A percentile compares a stretch with the other conserved stretches of the same genome.
Evolutionary conservation across 2,113 vertebrate species (phyloP).

Genomic region (Lasiurus cinereus): DNA sequence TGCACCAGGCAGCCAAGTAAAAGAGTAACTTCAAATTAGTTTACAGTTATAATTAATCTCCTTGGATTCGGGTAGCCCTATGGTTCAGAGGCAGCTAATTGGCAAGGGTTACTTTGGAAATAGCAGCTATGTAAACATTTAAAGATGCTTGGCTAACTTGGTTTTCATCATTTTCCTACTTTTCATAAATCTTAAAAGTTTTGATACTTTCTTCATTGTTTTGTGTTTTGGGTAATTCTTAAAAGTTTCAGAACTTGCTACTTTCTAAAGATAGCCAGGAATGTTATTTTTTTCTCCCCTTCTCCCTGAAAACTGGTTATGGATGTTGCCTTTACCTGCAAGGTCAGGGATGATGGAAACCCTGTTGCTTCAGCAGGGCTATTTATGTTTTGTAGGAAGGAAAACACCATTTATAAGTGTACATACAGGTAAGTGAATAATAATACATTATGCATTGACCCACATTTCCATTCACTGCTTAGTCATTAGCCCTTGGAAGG

Average conservation of each 20-base stretch:
- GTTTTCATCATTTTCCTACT: conserved; percentile 37
- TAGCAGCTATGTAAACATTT: conserved; percentile 81
- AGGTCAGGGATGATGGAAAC: neutral
- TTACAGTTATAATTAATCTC: conserved; percentile 83
- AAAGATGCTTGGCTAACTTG: conserved; percentile 71
- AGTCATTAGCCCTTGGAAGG: neutral
- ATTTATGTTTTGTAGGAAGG: neutral
- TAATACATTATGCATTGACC: rapidly evolving
- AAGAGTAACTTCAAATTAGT: conserved; percentile 40
- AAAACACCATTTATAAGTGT: neutral
- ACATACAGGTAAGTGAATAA: rapidly evolving
- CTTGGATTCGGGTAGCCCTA: conserved; percentile 79
- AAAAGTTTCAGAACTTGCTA: neutral
- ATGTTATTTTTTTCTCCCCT: neutral
- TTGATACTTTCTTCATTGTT: conserved; percentile 53
- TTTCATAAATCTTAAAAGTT: conserved; percentile 12
- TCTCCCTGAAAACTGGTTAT: neutral
- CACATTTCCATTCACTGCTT: rapidly evolving
- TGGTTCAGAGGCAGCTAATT: conserved; percentile 81
- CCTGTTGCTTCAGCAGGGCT: neutral
- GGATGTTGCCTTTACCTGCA: neutral
- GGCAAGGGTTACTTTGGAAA: conserved; percentile 82
- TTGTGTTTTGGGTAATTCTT: conserved; percentile 59
- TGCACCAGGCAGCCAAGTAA: conserved; percentile 66
- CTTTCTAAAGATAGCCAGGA: too few species aligned